A percentile compares a stretch with the other conserved stretches of the same genome.
These are phyloP conservation scores for Chiloscyllium punctatum DNA, from an alignment of 2,797 vertebrate species.

Conservation along the genomic window DNA sequence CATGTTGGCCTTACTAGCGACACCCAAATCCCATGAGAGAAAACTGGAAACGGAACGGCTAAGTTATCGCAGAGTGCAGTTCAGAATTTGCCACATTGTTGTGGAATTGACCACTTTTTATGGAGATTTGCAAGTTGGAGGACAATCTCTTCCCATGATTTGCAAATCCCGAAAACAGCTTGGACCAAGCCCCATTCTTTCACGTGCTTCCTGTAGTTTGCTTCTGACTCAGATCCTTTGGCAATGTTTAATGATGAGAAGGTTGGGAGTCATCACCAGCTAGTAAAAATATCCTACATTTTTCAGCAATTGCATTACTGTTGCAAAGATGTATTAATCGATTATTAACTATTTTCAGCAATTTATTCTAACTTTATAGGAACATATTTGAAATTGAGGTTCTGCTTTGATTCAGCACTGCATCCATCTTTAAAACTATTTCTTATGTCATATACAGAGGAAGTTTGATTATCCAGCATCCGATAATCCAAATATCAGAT, in stretches of 20 bases:
- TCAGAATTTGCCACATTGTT: too few relatives aligned
- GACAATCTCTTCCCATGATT: neutral
- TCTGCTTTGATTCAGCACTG: neutral
- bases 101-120: neutral
- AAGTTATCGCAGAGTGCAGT: too few relatives aligned
- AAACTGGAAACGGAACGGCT: too few relatives aligned
- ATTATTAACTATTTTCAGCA: neutral
- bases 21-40: too few relatives aligned
- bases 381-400: neutral
- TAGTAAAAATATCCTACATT: neutral
- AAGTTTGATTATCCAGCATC: too few relatives aligned
- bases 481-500: too few relatives aligned
- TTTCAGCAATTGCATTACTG: neutral
- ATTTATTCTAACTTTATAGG: neutral
- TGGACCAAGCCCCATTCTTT: neutral
- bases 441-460: neutral
- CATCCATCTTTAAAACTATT: neutral
- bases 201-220: neutral
- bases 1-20: too few relatives aligned
- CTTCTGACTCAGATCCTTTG: neutral
- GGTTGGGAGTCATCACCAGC: neutral
- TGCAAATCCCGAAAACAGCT: neutral
- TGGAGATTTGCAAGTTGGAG: neutral
- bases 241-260: neutral
- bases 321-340: neutral